Percentiles rank a stretch among this genome's conserved stretches.
Evolutionary conservation across 2,888 invertebrate species (phyloP).

Genomic region (Cephus nigrinus): DNA sequence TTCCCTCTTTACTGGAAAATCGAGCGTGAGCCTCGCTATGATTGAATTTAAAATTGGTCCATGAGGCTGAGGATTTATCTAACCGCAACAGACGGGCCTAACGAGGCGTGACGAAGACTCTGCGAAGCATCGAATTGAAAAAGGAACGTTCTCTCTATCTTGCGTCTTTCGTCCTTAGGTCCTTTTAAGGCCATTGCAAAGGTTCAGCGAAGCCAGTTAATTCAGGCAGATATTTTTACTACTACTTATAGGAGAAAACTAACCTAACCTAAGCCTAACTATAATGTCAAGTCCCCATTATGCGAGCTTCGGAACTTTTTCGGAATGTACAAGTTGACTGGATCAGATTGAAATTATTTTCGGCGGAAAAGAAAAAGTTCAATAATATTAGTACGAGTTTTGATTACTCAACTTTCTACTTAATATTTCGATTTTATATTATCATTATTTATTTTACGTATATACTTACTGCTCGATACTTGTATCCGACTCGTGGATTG

Average conservation of each 20-base stretch:
- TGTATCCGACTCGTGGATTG: not conserved
- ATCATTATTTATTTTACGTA: not conserved
- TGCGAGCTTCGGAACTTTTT: too few relatives aligned
- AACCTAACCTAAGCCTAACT: not conserved
- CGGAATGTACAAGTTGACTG: too few relatives aligned
- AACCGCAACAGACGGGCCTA: conserved; percentile 16
- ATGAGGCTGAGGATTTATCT: conserved; percentile 8
- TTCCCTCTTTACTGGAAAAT: not conserved
- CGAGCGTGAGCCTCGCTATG: not conserved
- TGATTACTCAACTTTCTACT: not conserved
- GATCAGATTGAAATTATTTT: too few relatives aligned
- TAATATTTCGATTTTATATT: not conserved
- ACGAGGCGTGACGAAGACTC: conserved; percentile 13
- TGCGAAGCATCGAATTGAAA: conserved; percentile 2
- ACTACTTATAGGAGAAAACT: not conserved
- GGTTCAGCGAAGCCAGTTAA: not conserved
- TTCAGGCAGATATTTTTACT: not conserved
- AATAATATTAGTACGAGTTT: not conserved
- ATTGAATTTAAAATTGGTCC: not conserved
- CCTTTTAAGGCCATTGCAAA: not conserved
- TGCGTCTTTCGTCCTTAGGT: not conserved
- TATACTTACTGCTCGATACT: not conserved
- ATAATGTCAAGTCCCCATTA: too few relatives aligned
- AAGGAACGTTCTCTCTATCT: not conserved
- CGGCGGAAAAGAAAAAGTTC: not conserved